Evolutionary conservation across 2,888 invertebrate species (phyloP).

Genomic region (Cosmopolites sordidus): DNA sequence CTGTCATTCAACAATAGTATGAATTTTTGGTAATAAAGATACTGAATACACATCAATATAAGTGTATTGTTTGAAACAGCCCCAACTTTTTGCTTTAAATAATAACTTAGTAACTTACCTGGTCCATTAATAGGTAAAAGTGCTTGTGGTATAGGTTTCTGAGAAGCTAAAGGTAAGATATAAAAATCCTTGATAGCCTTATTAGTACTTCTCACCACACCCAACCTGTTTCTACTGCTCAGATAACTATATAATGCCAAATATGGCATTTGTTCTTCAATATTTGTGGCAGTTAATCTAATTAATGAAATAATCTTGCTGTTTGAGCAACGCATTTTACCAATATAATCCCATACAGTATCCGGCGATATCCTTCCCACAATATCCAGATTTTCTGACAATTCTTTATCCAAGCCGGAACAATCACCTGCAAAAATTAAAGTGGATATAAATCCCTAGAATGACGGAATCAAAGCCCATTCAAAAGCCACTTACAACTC

Average conservation of each 20-base stretch:
- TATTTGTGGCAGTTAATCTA: constrained; percentile 73
- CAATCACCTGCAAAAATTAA: constrained; percentile 59
- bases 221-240: constrained; percentile 74
- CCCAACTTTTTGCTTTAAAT: no score
- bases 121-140: constrained; percentile 67
- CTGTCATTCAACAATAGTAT: no score
- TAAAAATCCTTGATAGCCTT: constrained; percentile 90
- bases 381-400: constrained; percentile 76
- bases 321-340: constrained; percentile 81
- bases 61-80: no score
- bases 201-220: constrained; percentile 77
- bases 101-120: constrained; percentile 46
- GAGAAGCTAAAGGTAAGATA: constrained; percentile 78
- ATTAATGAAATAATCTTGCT: constrained; percentile 85
- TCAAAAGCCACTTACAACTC: no score
- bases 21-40: no score
- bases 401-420: constrained; percentile 63
- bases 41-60: no score
- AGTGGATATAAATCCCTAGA: no score
- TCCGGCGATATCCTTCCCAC: constrained; percentile 89
- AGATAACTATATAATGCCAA: constrained; percentile 84
- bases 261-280: constrained; percentile 80
- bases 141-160: constrained; percentile 65
- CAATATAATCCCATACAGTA: constrained; percentile 90
- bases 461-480: no score